These are phyloP conservation scores for Corythornis madagascariensis DNA, from an alignment of 2,113 vertebrate species.

Conservation along the genomic window DNA sequence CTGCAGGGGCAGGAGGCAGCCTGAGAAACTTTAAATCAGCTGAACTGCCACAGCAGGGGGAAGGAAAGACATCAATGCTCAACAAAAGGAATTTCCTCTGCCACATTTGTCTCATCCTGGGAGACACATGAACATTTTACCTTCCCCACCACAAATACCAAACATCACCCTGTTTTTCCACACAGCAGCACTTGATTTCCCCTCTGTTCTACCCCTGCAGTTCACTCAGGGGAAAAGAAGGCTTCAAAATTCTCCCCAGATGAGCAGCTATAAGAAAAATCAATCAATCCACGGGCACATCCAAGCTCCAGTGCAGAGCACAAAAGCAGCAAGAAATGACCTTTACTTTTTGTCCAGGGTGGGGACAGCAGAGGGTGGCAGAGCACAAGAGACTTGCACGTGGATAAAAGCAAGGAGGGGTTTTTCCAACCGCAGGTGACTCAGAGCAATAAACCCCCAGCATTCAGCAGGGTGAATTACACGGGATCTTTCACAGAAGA, in stretches of 20 bases:
- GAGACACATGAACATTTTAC: background rate
- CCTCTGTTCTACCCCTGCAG: background rate
- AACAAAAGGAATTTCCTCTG: background rate
- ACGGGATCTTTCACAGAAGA: background rate
- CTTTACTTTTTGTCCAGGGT: background rate
- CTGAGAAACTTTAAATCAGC: background rate
- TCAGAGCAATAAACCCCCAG: background rate
- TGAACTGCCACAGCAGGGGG: background rate
- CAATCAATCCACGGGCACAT: too few relatives aligned
- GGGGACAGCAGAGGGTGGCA: background rate
- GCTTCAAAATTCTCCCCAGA: background rate
- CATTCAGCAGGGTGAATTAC: background rate
- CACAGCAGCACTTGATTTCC: background rate
- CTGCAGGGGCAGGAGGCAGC: background rate
- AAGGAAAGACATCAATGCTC: accelerated
- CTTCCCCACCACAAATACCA: background rate
- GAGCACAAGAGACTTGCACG: background rate
- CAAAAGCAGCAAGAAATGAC: background rate
- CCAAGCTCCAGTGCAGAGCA: background rate
- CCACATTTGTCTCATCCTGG: background rate
- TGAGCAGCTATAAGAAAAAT: background rate
- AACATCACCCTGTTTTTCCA: background rate
- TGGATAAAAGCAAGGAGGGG: background rate
- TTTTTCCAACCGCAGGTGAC: background rate
- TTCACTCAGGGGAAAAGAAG: background rate